A percentile compares a stretch with the other conserved stretches of the same genome.
Evolutionary conservation across 2,888 invertebrate genomes (phyloP).

Genomic region (Ectropis crepuscularia): DNA sequence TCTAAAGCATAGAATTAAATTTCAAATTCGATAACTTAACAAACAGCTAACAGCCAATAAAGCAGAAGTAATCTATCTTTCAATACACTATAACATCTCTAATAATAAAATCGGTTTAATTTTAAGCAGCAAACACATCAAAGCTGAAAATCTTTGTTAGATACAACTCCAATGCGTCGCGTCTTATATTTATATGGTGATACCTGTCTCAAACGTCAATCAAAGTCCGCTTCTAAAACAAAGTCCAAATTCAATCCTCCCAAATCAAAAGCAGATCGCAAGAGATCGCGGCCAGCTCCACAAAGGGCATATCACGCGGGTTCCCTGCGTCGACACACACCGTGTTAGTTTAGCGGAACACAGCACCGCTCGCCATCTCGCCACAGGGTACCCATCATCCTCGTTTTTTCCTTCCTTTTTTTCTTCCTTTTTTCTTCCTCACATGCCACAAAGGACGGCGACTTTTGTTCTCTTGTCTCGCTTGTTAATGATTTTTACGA

Average conservation of each 20-base stretch:
- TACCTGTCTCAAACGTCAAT: background rate
- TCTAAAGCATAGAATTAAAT: too few species aligned
- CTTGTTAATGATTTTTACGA: slow-evolving; percentile 83
- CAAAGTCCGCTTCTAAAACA: background rate
- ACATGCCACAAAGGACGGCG: slow-evolving; percentile 79
- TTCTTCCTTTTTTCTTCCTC: slow-evolving; percentile 57
- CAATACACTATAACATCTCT: too few species aligned
- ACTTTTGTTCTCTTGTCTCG: slow-evolving; percentile 82
- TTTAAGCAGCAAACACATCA: too few species aligned
- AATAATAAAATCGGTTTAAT: too few species aligned
- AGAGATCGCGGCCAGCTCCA: slow-evolving; percentile 37
- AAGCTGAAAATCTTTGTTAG: too few species aligned
- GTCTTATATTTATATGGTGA: background rate
- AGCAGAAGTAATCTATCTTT: too few species aligned
- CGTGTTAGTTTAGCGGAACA: slow-evolving; percentile 73
- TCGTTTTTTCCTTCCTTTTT: slow-evolving; percentile 59
- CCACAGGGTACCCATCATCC: slow-evolving; percentile 66
- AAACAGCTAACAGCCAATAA: too few species aligned
- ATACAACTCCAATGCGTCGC: too few species aligned
- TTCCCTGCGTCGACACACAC: slow-evolving; percentile 70
- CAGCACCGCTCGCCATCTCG: slow-evolving; percentile 50
- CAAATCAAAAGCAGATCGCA: slow-evolving; percentile 20
- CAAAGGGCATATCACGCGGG: slow-evolving; percentile 48
- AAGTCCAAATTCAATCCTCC: slow-evolving; percentile 6
- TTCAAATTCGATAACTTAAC: too few species aligned